A percentile compares a stretch with the other conserved stretches of the same genome.
Evolutionary conservation across 2,797 vertebrate species (phyloP).

Genomic region (Liasis olivaceus): DNA sequence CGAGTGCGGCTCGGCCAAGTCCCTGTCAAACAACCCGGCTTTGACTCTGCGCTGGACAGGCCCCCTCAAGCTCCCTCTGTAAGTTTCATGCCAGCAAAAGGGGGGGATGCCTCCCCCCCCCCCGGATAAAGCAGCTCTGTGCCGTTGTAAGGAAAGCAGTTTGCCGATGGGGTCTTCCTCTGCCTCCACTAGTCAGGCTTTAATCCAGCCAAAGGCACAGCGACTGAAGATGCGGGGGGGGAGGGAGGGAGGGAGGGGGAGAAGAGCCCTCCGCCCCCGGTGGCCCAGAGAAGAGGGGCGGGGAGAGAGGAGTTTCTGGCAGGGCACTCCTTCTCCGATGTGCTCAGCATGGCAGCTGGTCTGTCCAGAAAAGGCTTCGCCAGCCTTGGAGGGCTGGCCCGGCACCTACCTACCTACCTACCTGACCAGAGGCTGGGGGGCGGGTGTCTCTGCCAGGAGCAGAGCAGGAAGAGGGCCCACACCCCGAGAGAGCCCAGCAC

Average conservation of each 20-base stretch:
- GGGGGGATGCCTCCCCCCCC: too few relatives aligned
- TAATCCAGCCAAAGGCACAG: not conserved
- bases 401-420: not conserved
- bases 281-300: too few relatives aligned
- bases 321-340: not conserved
- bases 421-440: conserved; percentile 18
- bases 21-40: not conserved
- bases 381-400: not conserved
- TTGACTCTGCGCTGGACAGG: not conserved
- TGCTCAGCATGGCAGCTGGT: not conserved
- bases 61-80: too few relatives aligned
- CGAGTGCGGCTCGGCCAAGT: not conserved
- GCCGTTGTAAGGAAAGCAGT: not conserved
- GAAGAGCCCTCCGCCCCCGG: not conserved
- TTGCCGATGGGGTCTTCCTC: not conserved
- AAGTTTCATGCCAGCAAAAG: not conserved
- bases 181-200: not conserved
- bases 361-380: not conserved
- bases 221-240: not conserved
- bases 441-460: not conserved
- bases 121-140: not conserved
- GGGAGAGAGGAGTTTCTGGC: not conserved
- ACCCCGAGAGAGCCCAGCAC: conserved; percentile 15
- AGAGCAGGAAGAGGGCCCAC: conserved; percentile 25
- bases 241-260: not conserved